Evolutionary conservation across 2,797 vertebrate genomes (phyloP), one percentile per base, ranked within the genome.

Genomic region (Acipenser oxyrinchus): DNA sequence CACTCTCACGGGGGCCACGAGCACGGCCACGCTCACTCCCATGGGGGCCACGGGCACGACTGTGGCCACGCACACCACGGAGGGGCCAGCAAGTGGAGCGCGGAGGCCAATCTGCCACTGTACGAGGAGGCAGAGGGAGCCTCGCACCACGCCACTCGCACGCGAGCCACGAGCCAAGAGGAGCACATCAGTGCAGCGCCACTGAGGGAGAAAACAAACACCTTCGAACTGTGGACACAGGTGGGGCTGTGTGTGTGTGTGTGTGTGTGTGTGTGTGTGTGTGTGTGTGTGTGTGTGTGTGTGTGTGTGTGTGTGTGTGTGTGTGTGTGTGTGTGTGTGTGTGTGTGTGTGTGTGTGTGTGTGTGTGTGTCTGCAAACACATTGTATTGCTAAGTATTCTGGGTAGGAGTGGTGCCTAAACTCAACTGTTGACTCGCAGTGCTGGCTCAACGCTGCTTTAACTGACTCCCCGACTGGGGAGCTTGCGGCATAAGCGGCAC

Each of bases 211-310:
- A 89, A 83, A 75, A 82, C 91, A 72, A 84, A 89, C 78, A 72
- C 74, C 10, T 15, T 93, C n/a, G 87, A 90, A 71, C 88, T 96
- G 10, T 96, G 94, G 94, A 88, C 82, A 51, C 93, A 97, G 84
- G 93, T 96, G 71, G 6, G 23, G 23, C 23, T 23, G 23, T 1
- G 23, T 23, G 23, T 23, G 23, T n/a, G n/a, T n/a, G n/a, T n/a
- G n/a, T n/a, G n/a, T n/a, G n/a, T n/a, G n/a, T n/a, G n/a, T n/a
- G n/a, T n/a, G n/a, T n/a, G n/a, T n/a, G n/a, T n/a, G n/a, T n/a
- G n/a, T n/a, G n/a, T n/a, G n/a, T n/a, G n/a, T n/a, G n/a, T n/a
- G n/a, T n/a, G n/a, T n/a, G n/a, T n/a, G n/a, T n/a, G n/a, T n/a
- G n/a, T n/a, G n/a, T n/a, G n/a, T n/a, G n/a, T n/a, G n/a, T n/a